Base-by-base conservation (phyloP, 2,888 invertebrate genomes). In the Clistopyga incitator region DNA sequence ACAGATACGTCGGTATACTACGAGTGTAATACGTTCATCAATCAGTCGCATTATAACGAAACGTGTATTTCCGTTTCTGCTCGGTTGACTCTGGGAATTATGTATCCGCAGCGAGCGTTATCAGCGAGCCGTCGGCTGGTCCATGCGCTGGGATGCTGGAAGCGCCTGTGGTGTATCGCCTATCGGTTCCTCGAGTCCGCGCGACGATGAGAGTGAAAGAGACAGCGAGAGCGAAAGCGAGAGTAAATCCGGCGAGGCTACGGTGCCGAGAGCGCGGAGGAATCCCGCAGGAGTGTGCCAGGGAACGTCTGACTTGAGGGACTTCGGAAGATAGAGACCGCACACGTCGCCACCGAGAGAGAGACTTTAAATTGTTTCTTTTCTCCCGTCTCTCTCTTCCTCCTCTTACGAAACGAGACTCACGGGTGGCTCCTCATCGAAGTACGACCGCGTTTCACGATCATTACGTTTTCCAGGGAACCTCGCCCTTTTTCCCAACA, bases 71-170 rank as follows among this genome's bases (percentile, higher is more conserved):
- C 84, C 84, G 81, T 81, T 84, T 75, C 70, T 76, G 84, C 78
- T 84, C 78, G 81, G 59, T 78, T 84, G 74, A 74, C 75, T 75
- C 65, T 52, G 47, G 70, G 81, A 84, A 84, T 84, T 84, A 84
- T 84, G 84, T 81, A 84, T 84, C 84, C 84, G 84, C 84, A 78
- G 25, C 59, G 59, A 23, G 52, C 18, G 65, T 84, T 84, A 84
- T 84, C 84, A 75, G 74, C 13, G n/a, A 29, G 18, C 68, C 42
- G 45, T 56, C 15, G 54, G 45, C 38, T 45, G 47, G 23, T 29
- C 23, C 38, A 8, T 20, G 13, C 25, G 20, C 18, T 18, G 38
- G 8, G 15, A 18, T 25, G 42, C 42, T 29, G 18, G 52, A 61
- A 42, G 20, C 18, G 10, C 15, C 34, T 6, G 42, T 70, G 61